These are phyloP conservation scores for Oxyteleia sp. DNA, from an alignment of 2,888 invertebrate genomes.

Conservation along the genomic window DNA sequence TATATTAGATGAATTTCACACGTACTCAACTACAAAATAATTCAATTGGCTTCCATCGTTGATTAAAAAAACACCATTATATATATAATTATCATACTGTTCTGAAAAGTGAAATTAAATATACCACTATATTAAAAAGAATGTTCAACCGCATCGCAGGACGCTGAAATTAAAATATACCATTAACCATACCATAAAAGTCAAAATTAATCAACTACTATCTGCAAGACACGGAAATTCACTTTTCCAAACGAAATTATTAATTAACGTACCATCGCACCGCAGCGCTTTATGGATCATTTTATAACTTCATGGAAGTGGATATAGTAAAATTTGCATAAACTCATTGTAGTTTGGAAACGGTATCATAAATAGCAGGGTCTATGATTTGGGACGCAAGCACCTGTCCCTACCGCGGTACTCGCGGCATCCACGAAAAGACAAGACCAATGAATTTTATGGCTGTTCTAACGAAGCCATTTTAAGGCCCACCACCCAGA, in stretches of 20 bases:
- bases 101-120: no score
- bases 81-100: no score
- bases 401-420: slow-evolving; percentile 82
- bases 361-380: slow-evolving; percentile 74
- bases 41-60: no score
- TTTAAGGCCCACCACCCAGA: slow-evolving; percentile 80
- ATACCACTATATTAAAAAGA: no score
- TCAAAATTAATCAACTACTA: slow-evolving; percentile 9
- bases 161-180: neutral
- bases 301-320: slow-evolving; percentile 34
- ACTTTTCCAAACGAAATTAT: slow-evolving; percentile 17
- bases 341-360: slow-evolving; percentile 49
- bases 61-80: no score
- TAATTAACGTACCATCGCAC: neutral
- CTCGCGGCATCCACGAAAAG: slow-evolving; percentile 74
- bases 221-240: slow-evolving; percentile 15
- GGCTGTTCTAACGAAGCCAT: slow-evolving; percentile 86
- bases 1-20: no score
- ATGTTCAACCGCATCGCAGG: neutral
- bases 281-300: neutral
- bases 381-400: slow-evolving; percentile 78
- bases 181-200: slow-evolving; percentile 10
- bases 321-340: slow-evolving; percentile 43
- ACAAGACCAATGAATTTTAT: slow-evolving; percentile 84
- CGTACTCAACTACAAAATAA: no score